Conservation (phyloP, 2,113 vertebrate genomes). For the Sceloporus undulatus region DNA sequence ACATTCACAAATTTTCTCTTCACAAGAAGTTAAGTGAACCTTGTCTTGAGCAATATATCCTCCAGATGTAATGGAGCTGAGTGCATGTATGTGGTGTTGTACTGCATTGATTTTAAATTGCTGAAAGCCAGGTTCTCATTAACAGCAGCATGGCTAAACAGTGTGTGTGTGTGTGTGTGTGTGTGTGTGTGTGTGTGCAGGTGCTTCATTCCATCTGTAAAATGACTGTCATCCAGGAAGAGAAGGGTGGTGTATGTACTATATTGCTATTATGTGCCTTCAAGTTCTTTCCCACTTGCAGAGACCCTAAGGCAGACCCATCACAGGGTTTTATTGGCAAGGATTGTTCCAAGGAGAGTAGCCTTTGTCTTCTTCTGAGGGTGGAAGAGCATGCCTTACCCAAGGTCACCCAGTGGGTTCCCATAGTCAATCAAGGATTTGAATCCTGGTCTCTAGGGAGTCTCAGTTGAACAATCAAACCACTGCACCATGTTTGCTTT, state of each 20-base stretch:
- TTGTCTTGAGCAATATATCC: slow-evolving; percentile 44
- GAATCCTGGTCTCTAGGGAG: too few relatives aligned
- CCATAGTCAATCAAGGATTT: too few relatives aligned
- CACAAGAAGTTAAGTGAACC: slow-evolving; percentile 38
- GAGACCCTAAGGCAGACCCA: too few relatives aligned
- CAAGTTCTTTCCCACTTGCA: too few relatives aligned
- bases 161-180: not conserved
- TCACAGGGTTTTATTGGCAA: too few relatives aligned
- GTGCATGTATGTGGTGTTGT: not conserved
- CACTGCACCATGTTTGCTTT: too few relatives aligned
- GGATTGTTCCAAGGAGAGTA: too few relatives aligned
- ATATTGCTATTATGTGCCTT: too few relatives aligned
- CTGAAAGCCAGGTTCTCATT: slow-evolving; percentile 37
- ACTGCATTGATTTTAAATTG: slow-evolving; percentile 49
- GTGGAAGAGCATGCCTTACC: too few relatives aligned
- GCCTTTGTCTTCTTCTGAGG: too few relatives aligned
- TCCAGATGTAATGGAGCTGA: not conserved
- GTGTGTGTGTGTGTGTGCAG: not conserved
- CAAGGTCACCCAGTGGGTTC: too few relatives aligned
- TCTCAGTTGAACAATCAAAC: too few relatives aligned
- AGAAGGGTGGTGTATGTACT: slow-evolving; percentile 43
- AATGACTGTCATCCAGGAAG: slow-evolving; percentile 36
- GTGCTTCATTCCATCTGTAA: slow-evolving; percentile 44
- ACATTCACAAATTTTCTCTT: slow-evolving; percentile 43
- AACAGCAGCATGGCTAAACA: slow-evolving; percentile 33